A percentile compares a stretch with the other conserved stretches of the same genome.
These are phyloP conservation scores for Glossophaga mutica DNA, from an alignment of 2,797 vertebrate species.

Conservation along the genomic window DNA sequence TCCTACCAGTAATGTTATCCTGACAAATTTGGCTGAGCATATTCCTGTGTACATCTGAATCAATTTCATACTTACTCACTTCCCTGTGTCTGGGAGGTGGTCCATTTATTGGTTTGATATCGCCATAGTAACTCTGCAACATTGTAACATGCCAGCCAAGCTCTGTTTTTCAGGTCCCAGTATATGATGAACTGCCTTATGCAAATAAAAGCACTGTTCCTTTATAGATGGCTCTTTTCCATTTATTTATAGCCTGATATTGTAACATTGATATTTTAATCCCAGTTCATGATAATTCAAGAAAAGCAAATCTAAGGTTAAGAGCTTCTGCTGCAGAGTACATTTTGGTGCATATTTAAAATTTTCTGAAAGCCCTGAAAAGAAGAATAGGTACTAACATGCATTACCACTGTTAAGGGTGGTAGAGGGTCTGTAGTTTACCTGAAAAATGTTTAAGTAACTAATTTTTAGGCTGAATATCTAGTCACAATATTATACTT, in stretches of 20 bases:
- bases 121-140: slow-evolving; percentile 91
- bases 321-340: not conserved
- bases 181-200: slow-evolving; percentile 46
- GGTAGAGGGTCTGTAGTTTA: not conserved
- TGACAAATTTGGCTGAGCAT: slow-evolving; percentile 83
- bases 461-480: not conserved
- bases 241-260: slow-evolving; percentile 6
- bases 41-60: slow-evolving; percentile 89
- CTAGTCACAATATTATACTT: not conserved
- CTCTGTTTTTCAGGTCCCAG: slow-evolving; percentile 64
- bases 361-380: not conserved
- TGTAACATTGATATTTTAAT: slow-evolving; percentile 18
- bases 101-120: slow-evolving; percentile 94
- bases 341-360: not conserved
- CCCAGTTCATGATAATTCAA: not conserved
- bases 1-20: slow-evolving; percentile 84
- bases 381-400: not conserved
- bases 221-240: slow-evolving; percentile 42
- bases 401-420: not conserved
- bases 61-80: slow-evolving; percentile 96
- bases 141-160: slow-evolving; percentile 80
- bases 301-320: not conserved
- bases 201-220: slow-evolving; percentile 36
- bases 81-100: slow-evolving; percentile 90
- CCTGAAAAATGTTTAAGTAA: not conserved